Conservation (phyloP, 2,888 invertebrate genomes). For the Taphrorychus bicolor region DNA sequence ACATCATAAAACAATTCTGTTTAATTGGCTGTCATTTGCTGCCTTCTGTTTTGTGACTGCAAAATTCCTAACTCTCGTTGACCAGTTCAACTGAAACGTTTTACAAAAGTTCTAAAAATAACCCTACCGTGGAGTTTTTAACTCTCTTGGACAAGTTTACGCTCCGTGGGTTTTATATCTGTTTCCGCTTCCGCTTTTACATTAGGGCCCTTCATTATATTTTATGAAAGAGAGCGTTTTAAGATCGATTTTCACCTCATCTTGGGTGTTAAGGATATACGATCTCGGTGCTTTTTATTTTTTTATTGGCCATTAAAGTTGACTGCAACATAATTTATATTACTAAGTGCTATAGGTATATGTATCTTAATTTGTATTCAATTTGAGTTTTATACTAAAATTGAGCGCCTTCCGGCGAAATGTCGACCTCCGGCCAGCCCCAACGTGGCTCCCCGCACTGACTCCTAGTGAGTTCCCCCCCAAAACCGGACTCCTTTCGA, state of each 20-base stretch:
- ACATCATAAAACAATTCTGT: too few species aligned
- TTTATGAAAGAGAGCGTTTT: background rate
- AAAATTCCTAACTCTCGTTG: background rate
- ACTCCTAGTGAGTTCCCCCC: too few species aligned
- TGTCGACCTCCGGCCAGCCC: too few species aligned
- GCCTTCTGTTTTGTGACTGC: background rate
- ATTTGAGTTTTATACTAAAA: too few species aligned
- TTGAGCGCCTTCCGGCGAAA: too few species aligned
- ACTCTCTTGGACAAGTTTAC: background rate
- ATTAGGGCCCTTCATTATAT: background rate
- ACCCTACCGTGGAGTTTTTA: background rate
- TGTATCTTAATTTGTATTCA: too few species aligned
- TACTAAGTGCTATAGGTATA: too few species aligned
- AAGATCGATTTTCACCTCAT: background rate
- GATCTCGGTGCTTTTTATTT: too few species aligned
- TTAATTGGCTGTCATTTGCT: too few species aligned
- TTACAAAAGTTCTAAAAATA: background rate
- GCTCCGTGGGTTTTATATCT: background rate
- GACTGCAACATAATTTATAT: background rate
- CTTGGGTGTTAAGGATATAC: background rate
- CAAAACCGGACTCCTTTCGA: too few species aligned
- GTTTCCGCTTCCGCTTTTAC: slow-evolving; percentile 5
- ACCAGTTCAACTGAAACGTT: background rate
- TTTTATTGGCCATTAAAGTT: too few species aligned
- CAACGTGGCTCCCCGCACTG: too few species aligned